Conservation (phyloP, 2,113 vertebrate species). For the Acanthisitta chloris region DNA sequence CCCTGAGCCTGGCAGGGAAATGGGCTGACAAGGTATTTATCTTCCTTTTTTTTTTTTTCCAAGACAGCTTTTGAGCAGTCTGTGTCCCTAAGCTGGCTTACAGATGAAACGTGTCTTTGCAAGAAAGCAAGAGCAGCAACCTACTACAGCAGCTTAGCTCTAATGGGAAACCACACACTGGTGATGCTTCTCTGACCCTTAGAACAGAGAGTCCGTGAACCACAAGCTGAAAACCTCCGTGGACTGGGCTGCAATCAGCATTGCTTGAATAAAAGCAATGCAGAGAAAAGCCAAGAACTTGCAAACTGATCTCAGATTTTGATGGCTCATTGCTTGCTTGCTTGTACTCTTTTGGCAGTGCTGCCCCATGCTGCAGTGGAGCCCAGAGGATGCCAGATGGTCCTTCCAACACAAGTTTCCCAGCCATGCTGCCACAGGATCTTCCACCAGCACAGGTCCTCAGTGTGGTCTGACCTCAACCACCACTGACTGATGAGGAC, state of each 20-base stretch:
- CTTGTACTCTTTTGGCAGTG: neutral
- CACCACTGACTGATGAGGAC: neutral
- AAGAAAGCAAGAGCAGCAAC: neutral
- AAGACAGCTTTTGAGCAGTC: neutral
- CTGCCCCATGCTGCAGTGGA: accelerated
- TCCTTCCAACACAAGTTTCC: neutral
- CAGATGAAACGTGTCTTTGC: neutral
- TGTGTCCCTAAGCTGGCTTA: neutral
- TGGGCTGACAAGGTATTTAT: neutral
- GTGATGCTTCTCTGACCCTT: neutral
- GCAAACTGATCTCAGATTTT: neutral
- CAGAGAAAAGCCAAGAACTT: neutral
- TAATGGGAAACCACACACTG: neutral
- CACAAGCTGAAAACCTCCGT: neutral
- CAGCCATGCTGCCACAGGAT: accelerated
- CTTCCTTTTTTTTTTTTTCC: neutral
- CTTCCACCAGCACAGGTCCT: neutral
- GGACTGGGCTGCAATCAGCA: neutral
- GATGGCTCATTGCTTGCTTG: neutral
- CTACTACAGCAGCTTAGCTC: neutral
- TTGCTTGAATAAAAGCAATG: neutral
- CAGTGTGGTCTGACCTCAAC: neutral
- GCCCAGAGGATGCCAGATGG: neutral
- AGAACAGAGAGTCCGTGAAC: neutral
- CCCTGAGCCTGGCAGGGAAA: neutral